These are phyloP conservation scores for Lepus oiostolus DNA, from an alignment of 2,797 vertebrate species.

Conservation along the genomic window DNA sequence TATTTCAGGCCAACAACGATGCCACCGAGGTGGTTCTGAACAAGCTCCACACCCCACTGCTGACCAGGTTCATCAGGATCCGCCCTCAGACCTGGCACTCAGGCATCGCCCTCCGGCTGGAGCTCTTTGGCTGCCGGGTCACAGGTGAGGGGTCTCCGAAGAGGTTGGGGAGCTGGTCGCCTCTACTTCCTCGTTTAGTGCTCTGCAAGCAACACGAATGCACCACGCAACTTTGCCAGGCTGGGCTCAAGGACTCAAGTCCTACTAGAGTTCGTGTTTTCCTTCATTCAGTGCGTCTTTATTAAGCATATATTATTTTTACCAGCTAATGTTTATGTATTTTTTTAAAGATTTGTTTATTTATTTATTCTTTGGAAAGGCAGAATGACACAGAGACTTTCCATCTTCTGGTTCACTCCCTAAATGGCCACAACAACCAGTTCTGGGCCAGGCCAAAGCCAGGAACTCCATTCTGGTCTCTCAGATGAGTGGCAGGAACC, in stretches of 20 bases:
- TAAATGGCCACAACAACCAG: too few relatives aligned
- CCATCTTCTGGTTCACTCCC: too few relatives aligned
- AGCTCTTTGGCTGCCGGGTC: constrained; percentile 98
- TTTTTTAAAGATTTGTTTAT: too few relatives aligned
- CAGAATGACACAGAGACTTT: too few relatives aligned
- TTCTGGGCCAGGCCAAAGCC: too few relatives aligned
- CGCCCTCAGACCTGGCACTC: constrained; percentile 96
- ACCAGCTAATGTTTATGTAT: background rate
- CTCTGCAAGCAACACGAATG: background rate
- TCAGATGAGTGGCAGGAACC: too few relatives aligned
- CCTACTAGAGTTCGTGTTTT: background rate
- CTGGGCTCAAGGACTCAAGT: background rate
- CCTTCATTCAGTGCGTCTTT: background rate
- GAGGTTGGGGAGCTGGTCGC: background rate
- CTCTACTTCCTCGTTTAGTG: background rate
- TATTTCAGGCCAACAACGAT: constrained; percentile 96
- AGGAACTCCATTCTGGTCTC: too few relatives aligned
- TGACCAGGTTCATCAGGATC: constrained; percentile 96
- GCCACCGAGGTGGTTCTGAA: constrained; percentile 97
- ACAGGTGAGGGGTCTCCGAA: constrained; percentile 90
- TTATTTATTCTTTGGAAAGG: too few relatives aligned
- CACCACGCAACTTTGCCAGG: rapidly evolving
- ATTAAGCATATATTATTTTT: background rate
- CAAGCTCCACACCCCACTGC: constrained; percentile 94
- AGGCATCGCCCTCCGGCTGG: constrained; percentile 96